Evolutionary conservation across 2,113 vertebrate genomes (phyloP).

Genomic region (Oreochromis niloticus): DNA sequence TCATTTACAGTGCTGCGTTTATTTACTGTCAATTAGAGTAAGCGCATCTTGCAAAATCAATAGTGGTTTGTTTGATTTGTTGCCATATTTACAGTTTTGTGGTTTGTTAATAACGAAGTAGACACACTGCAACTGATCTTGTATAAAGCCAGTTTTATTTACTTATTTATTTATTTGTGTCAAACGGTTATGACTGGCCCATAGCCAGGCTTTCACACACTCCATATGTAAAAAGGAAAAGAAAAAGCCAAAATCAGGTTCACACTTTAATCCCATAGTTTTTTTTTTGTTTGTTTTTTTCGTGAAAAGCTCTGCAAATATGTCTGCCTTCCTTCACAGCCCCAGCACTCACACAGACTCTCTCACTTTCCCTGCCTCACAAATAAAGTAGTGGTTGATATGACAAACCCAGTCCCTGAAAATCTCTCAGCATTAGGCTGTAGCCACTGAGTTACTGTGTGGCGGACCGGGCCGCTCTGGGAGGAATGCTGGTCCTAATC

Average conservation of each 20-base stretch:
- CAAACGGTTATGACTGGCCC: neutral
- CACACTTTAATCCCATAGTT: constrained; percentile 27
- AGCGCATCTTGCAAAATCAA: neutral
- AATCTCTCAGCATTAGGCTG: constrained; percentile 56
- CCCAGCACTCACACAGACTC: neutral
- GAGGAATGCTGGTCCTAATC: constrained; percentile 63
- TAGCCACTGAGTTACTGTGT: constrained; percentile 62
- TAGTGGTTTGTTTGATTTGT: neutral
- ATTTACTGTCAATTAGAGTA: neutral
- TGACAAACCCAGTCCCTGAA: constrained; percentile 56
- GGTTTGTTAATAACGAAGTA: constrained; percentile 9
- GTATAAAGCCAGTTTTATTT: constrained; percentile 17
- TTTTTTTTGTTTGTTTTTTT: neutral
- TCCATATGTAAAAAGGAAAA: neutral
- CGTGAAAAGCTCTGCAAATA: constrained; percentile 39
- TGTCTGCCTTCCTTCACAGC: neutral
- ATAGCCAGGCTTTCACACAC: neutral
- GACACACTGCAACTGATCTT: neutral
- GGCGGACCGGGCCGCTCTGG: constrained; percentile 28
- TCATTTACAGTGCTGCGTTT: neutral
- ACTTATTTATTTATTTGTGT: neutral
- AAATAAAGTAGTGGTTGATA: constrained; percentile 54
- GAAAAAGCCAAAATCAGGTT: neutral
- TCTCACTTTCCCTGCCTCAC: neutral
- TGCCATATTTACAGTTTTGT: neutral